Conservation (phyloP, 1,140 invertebrate genomes). For the Zaprionus kolodkinae region DNA sequence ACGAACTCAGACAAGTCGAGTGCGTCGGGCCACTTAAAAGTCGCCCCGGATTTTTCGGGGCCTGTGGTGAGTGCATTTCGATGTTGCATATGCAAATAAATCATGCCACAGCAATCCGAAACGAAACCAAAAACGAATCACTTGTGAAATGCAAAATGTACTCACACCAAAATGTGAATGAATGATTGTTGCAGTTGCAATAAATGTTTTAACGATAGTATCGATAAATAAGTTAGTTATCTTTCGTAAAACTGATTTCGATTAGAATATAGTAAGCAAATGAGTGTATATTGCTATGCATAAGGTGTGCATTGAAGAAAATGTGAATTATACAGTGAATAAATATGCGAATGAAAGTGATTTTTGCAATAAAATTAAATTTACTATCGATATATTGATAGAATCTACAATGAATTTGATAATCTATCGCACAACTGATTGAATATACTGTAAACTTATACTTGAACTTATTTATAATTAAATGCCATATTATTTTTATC, state of each 20-base stretch:
- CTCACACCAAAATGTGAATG: constrained; percentile 1
- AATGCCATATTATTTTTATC: neutral
- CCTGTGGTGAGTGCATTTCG: constrained; percentile 74
- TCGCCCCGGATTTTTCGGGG: constrained; percentile 51
- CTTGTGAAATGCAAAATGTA: constrained; percentile 33
- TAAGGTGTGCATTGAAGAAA: no score
- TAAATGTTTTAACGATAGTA: neutral
- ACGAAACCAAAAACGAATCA: constrained; percentile 9
- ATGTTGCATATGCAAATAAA: constrained; percentile 82
- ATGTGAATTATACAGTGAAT: no score
- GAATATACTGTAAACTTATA: no score
- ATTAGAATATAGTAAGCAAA: no score
- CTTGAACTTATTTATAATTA: neutral
- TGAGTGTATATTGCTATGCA: neutral
- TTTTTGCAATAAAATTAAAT: no score
- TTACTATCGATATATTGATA: no score
- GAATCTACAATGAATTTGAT: no score
- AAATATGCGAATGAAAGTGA: no score
- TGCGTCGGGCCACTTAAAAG: constrained; percentile 76
- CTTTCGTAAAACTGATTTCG: no score
- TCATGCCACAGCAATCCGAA: constrained; percentile 49
- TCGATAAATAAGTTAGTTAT: neutral
- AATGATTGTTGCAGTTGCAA: neutral
- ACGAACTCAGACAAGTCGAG: constrained; percentile 36
- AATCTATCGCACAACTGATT: no score